These are phyloP conservation scores for Drosophila formosana DNA, from an alignment of 2,888 invertebrate species.

Conservation along the genomic window DNA sequence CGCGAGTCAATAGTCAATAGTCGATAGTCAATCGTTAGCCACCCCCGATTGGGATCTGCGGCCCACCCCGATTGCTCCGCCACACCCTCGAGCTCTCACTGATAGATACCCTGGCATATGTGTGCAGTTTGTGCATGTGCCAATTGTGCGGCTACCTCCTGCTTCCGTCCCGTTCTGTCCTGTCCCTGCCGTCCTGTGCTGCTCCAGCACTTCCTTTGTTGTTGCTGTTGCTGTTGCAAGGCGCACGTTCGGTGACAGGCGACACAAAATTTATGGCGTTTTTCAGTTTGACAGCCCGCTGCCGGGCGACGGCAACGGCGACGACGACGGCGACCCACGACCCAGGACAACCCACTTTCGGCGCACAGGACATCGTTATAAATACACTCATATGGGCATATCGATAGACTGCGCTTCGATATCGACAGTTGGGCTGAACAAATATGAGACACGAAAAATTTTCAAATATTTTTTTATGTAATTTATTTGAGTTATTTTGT, in stretches of 20 bases:
- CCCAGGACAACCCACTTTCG: constrained; percentile 63
- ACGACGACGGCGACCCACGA: constrained; percentile 49
- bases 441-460: not conserved
- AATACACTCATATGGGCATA: constrained; percentile 5
- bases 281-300: constrained; percentile 77
- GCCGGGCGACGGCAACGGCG: constrained; percentile 21
- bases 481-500: not conserved
- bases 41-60: constrained; percentile 54
- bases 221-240: constrained; percentile 43
- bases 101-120: constrained; percentile 64
- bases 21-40: constrained; percentile 8
- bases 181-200: constrained; percentile 16
- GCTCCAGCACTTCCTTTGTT: constrained; percentile 35
- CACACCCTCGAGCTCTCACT: constrained; percentile 40
- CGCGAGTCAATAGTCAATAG: not conserved
- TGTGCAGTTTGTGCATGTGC: constrained; percentile 75
- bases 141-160: constrained; percentile 51
- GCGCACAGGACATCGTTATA: constrained; percentile 5
- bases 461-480: not conserved
- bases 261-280: constrained; percentile 79
- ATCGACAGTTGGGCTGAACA: not conserved
- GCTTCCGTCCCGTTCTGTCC: constrained; percentile 8
- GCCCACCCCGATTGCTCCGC: constrained; percentile 27
- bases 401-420: constrained; percentile 22
- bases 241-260: constrained; percentile 58